Conservation (phyloP, 2,113 vertebrate genomes). For the Isurus oxyrinchus region DNA sequence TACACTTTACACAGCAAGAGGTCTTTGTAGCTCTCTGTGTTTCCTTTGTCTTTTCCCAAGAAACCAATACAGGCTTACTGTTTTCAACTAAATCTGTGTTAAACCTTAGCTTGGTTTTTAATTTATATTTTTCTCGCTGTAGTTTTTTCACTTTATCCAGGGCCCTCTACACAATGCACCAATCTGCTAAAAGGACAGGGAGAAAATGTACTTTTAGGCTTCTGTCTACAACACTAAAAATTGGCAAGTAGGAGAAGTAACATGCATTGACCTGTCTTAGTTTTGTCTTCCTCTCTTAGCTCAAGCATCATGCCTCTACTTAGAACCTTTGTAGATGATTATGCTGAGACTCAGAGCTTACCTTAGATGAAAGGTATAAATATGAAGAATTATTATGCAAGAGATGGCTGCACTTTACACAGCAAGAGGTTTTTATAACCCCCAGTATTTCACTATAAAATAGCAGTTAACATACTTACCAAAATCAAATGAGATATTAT, state of each 20-base stretch:
- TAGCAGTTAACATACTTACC: conserved; percentile 11
- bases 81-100: not conserved
- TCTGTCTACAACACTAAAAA: not conserved
- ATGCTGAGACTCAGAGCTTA: not conserved
- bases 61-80: not conserved
- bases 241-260: not conserved
- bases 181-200: not conserved
- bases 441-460: not conserved
- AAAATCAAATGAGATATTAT: conserved; percentile 24
- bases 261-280: not conserved
- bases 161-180: not conserved
- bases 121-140: not conserved
- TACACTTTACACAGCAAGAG: not conserved
- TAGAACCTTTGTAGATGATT: not conserved
- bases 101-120: not conserved
- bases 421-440: not conserved
- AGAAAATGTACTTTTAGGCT: not conserved
- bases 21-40: not conserved
- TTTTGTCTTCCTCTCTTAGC: not conserved
- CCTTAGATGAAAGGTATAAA: not conserved
- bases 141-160: not conserved
- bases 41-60: not conserved
- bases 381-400: conserved; percentile 10
- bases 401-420: not conserved
- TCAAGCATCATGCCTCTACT: not conserved